Conservation (phyloP, 2,797 vertebrate genomes). For the Masticophis lateralis region DNA sequence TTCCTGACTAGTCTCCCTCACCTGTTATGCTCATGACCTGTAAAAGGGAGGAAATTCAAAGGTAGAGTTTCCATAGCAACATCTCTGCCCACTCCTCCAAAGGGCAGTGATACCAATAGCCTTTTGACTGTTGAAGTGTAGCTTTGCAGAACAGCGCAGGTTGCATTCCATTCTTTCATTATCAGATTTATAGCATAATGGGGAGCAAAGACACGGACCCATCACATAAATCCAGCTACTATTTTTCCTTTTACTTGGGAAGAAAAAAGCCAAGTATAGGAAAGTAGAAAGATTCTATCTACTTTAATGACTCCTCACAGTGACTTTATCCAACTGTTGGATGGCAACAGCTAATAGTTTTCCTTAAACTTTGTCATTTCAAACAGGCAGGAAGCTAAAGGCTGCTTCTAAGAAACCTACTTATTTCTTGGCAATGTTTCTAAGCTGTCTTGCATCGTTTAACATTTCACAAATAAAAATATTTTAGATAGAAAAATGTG, state of each 20-base stretch:
- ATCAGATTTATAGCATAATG: constrained; percentile 48
- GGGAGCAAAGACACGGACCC: constrained; percentile 18
- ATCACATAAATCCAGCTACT: background rate
- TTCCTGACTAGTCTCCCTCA: background rate
- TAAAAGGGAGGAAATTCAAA: rapidly evolving
- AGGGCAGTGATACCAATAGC: background rate
- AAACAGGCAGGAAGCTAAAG: background rate
- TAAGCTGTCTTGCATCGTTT: background rate
- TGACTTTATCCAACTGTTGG: background rate
- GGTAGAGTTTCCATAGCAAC: background rate
- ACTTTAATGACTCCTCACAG: background rate
- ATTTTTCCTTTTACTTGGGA: background rate
- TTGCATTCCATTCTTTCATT: background rate
- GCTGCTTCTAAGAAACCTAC: background rate
- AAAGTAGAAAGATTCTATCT: background rate
- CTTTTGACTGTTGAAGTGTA: background rate
- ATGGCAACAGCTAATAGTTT: background rate
- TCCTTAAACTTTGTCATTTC: background rate
- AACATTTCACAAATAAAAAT: background rate
- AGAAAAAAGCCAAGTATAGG: background rate
- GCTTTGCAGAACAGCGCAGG: background rate
- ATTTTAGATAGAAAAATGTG: background rate
- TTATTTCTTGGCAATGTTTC: background rate
- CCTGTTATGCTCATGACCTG: background rate
- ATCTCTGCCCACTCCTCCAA: rapidly evolving